phyloP scores from a whole-genome alignment of 2,888 invertebrate genomes.

The Lordiphosa andalusiaca region DNA sequence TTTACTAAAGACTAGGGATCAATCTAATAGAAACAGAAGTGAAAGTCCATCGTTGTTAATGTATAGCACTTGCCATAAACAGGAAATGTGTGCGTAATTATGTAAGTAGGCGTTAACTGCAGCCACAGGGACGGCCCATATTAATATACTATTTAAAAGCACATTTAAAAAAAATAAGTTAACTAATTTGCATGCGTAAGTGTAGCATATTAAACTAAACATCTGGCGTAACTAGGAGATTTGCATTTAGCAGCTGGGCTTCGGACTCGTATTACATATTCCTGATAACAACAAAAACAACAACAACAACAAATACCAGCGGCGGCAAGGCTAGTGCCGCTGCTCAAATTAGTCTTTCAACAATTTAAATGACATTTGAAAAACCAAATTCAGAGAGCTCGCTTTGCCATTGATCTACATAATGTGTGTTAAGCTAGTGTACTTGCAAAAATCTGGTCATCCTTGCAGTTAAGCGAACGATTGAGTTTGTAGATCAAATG shows the following conservation, averaged over 20 bases:
- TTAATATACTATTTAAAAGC: slow-evolving; percentile 36
- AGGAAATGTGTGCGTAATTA: slow-evolving; percentile 20
- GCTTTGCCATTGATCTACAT: slow-evolving; percentile 75
- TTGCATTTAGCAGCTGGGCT: slow-evolving; percentile 27
- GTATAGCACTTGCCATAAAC: slow-evolving; percentile 15
- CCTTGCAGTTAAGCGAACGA: slow-evolving; percentile 56
- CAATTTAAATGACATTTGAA: slow-evolving; percentile 31
- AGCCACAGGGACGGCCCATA: slow-evolving; percentile 7
- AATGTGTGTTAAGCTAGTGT: slow-evolving; percentile 44
- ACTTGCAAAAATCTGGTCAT: slow-evolving; percentile 67
- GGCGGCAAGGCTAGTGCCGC: background rate
- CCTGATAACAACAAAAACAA: slow-evolving; percentile 3
- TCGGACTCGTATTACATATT: slow-evolving; percentile 16
- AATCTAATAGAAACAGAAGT: slow-evolving; percentile 23
- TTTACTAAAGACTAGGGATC: too few species aligned
- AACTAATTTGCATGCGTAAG: slow-evolving; percentile 55
- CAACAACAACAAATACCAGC: too few species aligned
- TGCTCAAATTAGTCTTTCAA: slow-evolving; percentile 9
- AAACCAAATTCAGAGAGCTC: slow-evolving; percentile 63
- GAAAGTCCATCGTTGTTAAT: slow-evolving; percentile 27
- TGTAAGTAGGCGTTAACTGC: slow-evolving; percentile 29
- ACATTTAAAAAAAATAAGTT: slow-evolving; percentile 29
- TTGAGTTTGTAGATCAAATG: slow-evolving; percentile 44
- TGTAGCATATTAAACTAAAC: slow-evolving; percentile 38
- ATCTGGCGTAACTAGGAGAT: slow-evolving; percentile 4